Percentiles rank a stretch among this genome's conserved stretches.
Conservation (phyloP, 2,888 invertebrate species). For the Troides oblongomaculatus region DNA sequence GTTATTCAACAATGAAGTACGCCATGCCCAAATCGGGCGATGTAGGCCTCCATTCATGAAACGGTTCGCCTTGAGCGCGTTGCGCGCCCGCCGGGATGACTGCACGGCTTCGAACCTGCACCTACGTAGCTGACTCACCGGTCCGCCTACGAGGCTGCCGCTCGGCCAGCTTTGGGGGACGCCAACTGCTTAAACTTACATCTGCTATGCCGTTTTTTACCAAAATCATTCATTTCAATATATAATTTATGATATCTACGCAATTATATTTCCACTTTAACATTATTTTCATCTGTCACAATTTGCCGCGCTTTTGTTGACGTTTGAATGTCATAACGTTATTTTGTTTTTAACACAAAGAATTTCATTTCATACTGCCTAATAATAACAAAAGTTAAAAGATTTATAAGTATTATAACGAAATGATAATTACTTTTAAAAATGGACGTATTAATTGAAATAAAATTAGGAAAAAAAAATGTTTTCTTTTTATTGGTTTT, state of each 20-base stretch:
- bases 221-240: background rate
- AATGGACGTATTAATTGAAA: too few species aligned
- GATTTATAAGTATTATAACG: background rate
- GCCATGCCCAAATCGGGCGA: slow-evolving; percentile 20
- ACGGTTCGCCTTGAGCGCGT: slow-evolving; percentile 25
- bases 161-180: background rate
- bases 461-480: too few species aligned
- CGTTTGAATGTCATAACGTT: background rate
- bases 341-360: background rate
- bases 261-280: too few species aligned
- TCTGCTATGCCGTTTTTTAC: background rate
- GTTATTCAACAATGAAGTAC: slow-evolving; percentile 16
- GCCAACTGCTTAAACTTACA: slow-evolving; percentile 4
- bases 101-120: slow-evolving; percentile 5
- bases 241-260: too few species aligned
- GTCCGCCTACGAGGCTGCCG: slow-evolving; percentile 16
- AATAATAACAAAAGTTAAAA: background rate
- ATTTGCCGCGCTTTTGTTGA: background rate
- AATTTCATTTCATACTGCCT: background rate
- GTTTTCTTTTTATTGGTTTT: too few species aligned
- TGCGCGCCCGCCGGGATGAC: slow-evolving; percentile 11
- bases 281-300: background rate
- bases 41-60: slow-evolving; percentile 29
- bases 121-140: slow-evolving; percentile 22
- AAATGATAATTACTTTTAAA: too few species aligned